Base-by-base conservation (phyloP, 2,797 vertebrate genomes). In the Artibeus lituratus region DNA sequence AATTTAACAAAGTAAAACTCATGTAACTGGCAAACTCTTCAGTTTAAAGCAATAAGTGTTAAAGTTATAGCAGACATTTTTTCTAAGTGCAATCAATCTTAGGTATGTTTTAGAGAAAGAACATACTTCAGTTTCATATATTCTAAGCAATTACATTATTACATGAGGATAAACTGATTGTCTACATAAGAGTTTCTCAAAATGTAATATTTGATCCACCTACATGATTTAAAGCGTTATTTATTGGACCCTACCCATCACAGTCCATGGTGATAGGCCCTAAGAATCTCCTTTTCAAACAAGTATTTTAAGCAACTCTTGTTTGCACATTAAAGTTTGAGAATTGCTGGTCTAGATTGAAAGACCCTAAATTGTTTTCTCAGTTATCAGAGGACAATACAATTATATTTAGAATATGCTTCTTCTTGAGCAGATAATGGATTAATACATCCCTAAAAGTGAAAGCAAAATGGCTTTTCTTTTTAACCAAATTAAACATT, bases 381-480 rank as follows among this genome's bases (percentile, higher is more conserved):
- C 32, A 55, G 0, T 39, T 57, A 53, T 87, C 35, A 49, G 51
- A 88, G 21, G 53, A 51, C 35, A 83, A 11, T 80, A 51, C 85
- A 69, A 57, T 57, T 49, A 76, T 69, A 11, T 51, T 76, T 88
- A 81, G 32, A 59, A 42, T 77, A 67, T 21, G 80, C 57, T 87
- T 18, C 51, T 78, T 87, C 59, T 72, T 29, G 67, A 80, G 39
- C 76, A 65, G 47, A 92, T 88, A 62, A 42, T 57, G 11, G 57
- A 42, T 80, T 87, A 72, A 73, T 76, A 29, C 12, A 57, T 26
- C 19, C 81, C 42, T 72, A 67, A 77, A 62, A 95, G 77, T 42
- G 49, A 93, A 92, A 95, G 59, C 53, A 86, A 90, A 94, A 32
- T 93, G 39, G 32, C 42, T 69, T 74, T 90, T 81, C 70, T 97